Conservation (phyloP, 2,113 vertebrate genomes). For the Lanius collurio region DNA sequence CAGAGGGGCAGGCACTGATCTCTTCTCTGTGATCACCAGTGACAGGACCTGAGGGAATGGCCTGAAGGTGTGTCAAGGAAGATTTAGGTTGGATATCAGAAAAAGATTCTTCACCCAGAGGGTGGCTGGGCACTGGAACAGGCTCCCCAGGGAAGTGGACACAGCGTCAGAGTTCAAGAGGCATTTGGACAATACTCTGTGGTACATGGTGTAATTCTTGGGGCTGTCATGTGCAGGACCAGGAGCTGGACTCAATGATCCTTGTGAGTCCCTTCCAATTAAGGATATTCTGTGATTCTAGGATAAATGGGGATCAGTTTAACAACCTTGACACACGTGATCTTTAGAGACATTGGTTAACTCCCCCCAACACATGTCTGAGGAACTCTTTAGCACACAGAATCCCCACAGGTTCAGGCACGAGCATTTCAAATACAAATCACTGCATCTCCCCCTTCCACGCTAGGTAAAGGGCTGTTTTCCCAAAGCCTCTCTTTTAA, state of each 20-base stretch:
- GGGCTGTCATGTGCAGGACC: neutral
- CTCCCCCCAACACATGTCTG: rapidly evolving
- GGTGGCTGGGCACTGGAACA: neutral
- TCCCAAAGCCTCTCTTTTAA: neutral
- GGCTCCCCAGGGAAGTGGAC: neutral
- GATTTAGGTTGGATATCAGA: neutral
- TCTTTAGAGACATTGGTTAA: neutral
- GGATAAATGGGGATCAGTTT: neutral
- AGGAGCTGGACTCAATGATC: neutral
- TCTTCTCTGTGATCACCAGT: neutral
- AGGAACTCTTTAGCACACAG: neutral
- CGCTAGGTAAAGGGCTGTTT: neutral
- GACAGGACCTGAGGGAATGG: neutral
- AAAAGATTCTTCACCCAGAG: neutral
- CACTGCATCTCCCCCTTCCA: neutral
- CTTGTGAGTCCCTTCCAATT: neutral
- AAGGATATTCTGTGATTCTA: neutral
- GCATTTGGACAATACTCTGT: neutral
- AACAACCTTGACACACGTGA: neutral
- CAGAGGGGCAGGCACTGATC: neutral
- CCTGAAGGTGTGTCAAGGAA: neutral
- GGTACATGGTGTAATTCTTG: neutral
- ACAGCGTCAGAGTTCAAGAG: neutral
- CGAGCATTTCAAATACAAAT: neutral
- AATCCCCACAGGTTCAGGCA: neutral